These are phyloP conservation scores for Neoniphon sammara DNA, from an alignment of 2,797 vertebrate species.

Conservation along the genomic window DNA sequence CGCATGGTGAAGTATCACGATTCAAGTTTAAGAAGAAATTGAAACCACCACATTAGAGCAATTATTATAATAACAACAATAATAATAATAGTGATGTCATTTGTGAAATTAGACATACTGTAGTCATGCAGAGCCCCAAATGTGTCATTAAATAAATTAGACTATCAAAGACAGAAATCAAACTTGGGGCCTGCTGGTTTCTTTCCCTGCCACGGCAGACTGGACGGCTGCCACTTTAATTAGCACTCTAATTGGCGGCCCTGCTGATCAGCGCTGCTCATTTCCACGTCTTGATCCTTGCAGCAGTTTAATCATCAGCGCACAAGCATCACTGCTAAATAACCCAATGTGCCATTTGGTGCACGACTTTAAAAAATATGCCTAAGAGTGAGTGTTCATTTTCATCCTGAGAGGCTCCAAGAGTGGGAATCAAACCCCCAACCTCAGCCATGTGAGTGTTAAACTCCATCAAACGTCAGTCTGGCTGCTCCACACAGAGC, in stretches of 20 bases:
- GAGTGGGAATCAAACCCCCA: too few species aligned
- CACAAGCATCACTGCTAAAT: background rate
- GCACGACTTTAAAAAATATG: too few species aligned
- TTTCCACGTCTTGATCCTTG: constrained; percentile 13
- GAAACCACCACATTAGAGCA: background rate
- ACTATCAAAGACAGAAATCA: constrained; percentile 18
- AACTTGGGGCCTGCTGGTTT: constrained; percentile 12
- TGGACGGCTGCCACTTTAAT: constrained; percentile 45
- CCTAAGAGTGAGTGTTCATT: too few species aligned
- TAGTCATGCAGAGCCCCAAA: background rate
- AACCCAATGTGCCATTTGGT: background rate
- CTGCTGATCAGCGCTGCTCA: constrained; percentile 17
- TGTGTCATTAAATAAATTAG: constrained; percentile 31
- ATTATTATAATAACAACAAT: too few species aligned
- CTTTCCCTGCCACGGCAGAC: background rate
- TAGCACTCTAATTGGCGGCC: constrained; percentile 41
- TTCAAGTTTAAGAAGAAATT: background rate
- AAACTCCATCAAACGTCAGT: too few species aligned
- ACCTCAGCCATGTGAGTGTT: too few species aligned
- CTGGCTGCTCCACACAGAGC: too few species aligned
- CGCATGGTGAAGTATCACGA: background rate
- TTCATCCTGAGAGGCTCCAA: too few species aligned
- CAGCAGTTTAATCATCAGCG: constrained; percentile 8
- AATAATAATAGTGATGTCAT: constrained; percentile 8
- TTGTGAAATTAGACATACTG: constrained; percentile 1